Percentiles rank a stretch among this genome's conserved stretches.
These are phyloP conservation scores for Drosophila parthenogenetica DNA, from an alignment of 2,888 invertebrate genomes.

Conservation along the genomic window DNA sequence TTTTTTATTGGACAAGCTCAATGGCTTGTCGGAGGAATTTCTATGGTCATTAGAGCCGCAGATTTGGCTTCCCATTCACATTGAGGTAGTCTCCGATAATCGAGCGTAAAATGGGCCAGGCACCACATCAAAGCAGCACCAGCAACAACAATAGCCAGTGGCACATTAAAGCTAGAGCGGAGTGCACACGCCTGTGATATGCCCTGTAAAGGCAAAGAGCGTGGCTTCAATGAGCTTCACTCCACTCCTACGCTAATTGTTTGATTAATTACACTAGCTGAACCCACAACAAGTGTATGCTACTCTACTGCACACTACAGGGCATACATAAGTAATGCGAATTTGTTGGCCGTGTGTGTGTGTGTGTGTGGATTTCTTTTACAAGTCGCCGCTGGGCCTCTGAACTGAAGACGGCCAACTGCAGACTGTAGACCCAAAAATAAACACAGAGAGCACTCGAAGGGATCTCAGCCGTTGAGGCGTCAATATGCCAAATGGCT, in stretches of 20 bases:
- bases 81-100: slow-evolving; percentile 51
- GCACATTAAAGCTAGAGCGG: slow-evolving; percentile 9
- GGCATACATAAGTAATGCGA: slow-evolving; percentile 49
- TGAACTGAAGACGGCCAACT: not conserved
- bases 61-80: slow-evolving; percentile 22
- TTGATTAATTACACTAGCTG: no score
- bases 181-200: not conserved
- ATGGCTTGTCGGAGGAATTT: slow-evolving; percentile 63
- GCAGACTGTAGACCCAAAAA: slow-evolving; percentile 28
- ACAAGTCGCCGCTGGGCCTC: slow-evolving; percentile 54
- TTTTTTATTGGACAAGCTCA: slow-evolving; percentile 46
- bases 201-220: not conserved
- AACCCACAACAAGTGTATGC: not conserved
- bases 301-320: not conserved
- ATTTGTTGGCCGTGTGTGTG: slow-evolving; percentile 56
- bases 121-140: slow-evolving; percentile 68
- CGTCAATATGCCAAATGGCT: slow-evolving; percentile 71
- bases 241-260: no score
- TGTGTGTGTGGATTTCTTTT: slow-evolving; percentile 53
- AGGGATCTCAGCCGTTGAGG: slow-evolving; percentile 46
- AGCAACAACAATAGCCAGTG: slow-evolving; percentile 23
- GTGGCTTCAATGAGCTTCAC: not conserved
- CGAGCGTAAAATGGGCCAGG: slow-evolving; percentile 72
- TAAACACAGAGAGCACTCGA: slow-evolving; percentile 45
- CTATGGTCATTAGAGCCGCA: slow-evolving; percentile 49